These are phyloP conservation scores for Ligdia adustata DNA, from an alignment of 2,888 invertebrate species.

Conservation along the genomic window DNA sequence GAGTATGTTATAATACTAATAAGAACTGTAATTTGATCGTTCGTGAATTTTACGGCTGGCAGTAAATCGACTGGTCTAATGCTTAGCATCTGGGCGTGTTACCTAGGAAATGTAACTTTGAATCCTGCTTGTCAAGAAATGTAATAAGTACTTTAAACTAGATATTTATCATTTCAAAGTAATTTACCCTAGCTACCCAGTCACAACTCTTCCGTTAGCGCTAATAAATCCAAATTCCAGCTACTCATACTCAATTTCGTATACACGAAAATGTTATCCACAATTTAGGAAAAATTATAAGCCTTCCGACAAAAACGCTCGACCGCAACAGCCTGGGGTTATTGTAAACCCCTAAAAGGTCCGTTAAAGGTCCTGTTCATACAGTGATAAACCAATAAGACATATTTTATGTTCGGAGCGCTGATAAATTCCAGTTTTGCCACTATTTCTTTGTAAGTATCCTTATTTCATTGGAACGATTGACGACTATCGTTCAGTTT, in stretches of 20 bases:
- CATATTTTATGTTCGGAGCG: conserved; percentile 42
- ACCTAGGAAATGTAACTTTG: no score
- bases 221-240: neutral
- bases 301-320: conserved; percentile 11
- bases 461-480: conserved; percentile 26
- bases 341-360: conserved; percentile 38
- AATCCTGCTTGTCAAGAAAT: no score
- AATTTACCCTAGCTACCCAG: no score
- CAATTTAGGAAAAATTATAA: conserved; percentile 7
- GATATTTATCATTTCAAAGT: no score
- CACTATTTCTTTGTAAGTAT: conserved; percentile 36
- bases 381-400: conserved; percentile 62
- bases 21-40: no score
- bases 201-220: neutral
- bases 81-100: no score
- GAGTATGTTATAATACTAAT: no score
- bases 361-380: conserved; percentile 57
- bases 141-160: neutral
- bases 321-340: conserved; percentile 12
- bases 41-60: no score
- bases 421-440: conserved; percentile 43
- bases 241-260: neutral
- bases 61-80: no score
- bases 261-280: conserved; percentile 1
- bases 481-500: conserved; percentile 17